These are phyloP conservation scores for Branchipolynoe longqiensis DNA, from an alignment of 2,888 invertebrate species.

Conservation along the genomic window DNA sequence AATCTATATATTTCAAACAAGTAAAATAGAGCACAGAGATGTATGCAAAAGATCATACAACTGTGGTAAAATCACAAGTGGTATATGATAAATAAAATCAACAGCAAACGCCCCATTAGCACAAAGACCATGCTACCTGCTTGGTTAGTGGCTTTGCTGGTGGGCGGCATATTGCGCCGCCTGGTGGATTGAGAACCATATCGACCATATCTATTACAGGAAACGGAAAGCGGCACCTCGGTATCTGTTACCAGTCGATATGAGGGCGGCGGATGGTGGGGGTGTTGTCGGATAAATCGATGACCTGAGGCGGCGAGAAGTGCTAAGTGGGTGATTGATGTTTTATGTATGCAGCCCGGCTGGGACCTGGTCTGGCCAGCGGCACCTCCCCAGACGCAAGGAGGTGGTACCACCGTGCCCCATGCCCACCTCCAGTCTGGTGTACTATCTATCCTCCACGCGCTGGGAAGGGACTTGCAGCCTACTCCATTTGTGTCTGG, in stretches of 20 bases:
- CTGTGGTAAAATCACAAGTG: too few species aligned
- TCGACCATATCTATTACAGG: too few species aligned
- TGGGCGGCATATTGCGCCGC: too few species aligned
- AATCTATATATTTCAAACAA: too few species aligned
- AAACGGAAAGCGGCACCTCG: too few species aligned
- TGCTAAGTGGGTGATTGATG: conserved; percentile 28
- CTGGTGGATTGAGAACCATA: too few species aligned
- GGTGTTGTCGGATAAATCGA: conserved; percentile 1
- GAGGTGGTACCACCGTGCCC: not conserved
- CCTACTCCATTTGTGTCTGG: conserved; percentile 25
- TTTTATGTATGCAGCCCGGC: conserved; percentile 10
- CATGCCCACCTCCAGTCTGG: not conserved
- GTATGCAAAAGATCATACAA: too few species aligned
- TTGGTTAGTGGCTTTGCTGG: too few species aligned
- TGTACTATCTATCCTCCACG: not conserved
- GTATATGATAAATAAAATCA: too few species aligned
- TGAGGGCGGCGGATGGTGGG: not conserved
- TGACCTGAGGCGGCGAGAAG: not conserved
- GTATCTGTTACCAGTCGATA: not conserved
- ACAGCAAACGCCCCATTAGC: too few species aligned
- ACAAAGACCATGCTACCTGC: too few species aligned
- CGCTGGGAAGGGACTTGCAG: not conserved
- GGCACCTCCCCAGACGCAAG: not conserved
- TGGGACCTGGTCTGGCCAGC: conserved; percentile 13
- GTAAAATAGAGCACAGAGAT: too few species aligned